Evolutionary conservation across 92 coral and sea anemone genomes (phyloP).

Genomic region (Umimayanthus kanabou): DNA sequence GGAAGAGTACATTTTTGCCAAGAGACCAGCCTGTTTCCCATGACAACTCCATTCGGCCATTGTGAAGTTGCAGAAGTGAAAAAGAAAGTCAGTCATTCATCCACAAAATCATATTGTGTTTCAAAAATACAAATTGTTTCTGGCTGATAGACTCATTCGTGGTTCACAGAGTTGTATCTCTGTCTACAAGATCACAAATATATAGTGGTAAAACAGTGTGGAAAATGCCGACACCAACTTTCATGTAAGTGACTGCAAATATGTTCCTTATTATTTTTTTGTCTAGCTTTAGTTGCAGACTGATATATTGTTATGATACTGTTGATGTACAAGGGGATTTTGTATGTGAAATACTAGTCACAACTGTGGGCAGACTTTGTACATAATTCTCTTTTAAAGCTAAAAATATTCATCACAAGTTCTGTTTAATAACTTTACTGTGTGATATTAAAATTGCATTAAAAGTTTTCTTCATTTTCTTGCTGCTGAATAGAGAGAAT

Average conservation of each 20-base stretch:
- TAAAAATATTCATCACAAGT: not conserved
- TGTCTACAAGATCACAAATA: not conserved
- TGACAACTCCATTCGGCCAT: slow-evolving; percentile 75
- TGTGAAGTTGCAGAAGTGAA: slow-evolving; percentile 67
- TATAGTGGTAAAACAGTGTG: not conserved
- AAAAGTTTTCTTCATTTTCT: not conserved
- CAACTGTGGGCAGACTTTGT: not conserved
- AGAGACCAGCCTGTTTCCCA: slow-evolving; percentile 75
- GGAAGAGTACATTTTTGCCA: slow-evolving; percentile 76
- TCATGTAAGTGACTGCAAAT: slow-evolving; percentile 30
- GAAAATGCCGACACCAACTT: slow-evolving; percentile 46
- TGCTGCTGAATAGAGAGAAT: not conserved
- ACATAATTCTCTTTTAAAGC: not conserved
- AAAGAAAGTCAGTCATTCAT: slow-evolving; percentile 18
- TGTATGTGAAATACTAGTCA: not conserved
- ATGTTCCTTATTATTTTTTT: not conserved
- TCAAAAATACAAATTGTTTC: not conserved
- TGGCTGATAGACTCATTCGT: not conserved
- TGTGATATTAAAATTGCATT: not conserved
- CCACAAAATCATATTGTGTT: slow-evolving; percentile 27
- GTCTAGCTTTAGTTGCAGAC: not conserved
- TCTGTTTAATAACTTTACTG: not conserved
- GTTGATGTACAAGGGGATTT: not conserved
- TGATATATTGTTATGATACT: not conserved
- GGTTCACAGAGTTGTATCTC: slow-evolving; percentile 10